Evolutionary conservation across 2,888 invertebrate species (phyloP).

Genomic region (Anthophora plumipes): DNA sequence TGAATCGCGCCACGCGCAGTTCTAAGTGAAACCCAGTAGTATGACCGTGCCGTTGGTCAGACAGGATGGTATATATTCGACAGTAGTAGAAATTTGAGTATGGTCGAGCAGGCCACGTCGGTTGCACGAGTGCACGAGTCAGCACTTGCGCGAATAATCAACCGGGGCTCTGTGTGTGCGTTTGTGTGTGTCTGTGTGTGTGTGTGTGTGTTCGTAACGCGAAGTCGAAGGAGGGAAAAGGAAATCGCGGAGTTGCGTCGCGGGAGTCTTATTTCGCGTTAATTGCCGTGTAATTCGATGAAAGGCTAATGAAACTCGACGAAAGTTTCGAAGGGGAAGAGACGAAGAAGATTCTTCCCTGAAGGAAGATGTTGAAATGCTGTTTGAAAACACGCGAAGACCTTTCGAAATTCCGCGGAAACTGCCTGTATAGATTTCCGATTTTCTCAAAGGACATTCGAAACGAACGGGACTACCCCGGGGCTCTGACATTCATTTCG

Average conservation of each 20-base stretch:
- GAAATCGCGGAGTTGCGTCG: neutral
- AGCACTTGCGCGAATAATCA: slow-evolving; percentile 58
- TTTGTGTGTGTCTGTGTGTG: too few species aligned
- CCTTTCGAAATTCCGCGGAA: too few species aligned
- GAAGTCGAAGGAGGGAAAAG: too few species aligned
- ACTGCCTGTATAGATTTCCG: neutral
- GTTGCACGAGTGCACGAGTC: slow-evolving; percentile 34
- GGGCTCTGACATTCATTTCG: neutral
- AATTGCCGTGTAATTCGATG: slow-evolving; percentile 25
- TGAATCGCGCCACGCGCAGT: slow-evolving; percentile 9
- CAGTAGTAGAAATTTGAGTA: slow-evolving; percentile 26
- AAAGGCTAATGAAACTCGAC: neutral
- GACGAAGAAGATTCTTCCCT: too few species aligned
- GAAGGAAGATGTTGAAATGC: too few species aligned
- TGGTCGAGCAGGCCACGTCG: slow-evolving; percentile 32
- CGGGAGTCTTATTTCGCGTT: slow-evolving; percentile 22
- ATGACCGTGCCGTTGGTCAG: slow-evolving; percentile 26
- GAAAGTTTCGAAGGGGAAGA: neutral
- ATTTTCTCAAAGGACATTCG: neutral
- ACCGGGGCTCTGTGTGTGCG: slow-evolving; percentile 1
- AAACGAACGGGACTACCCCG: too few species aligned
- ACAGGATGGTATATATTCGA: slow-evolving; percentile 6
- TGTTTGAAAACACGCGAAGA: too few species aligned
- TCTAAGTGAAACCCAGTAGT: slow-evolving; percentile 19
- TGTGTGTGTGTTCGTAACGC: too few species aligned